phyloP scores from a whole-genome alignment of 2,888 invertebrate genomes.

The Drosophila picticornis region DNA sequence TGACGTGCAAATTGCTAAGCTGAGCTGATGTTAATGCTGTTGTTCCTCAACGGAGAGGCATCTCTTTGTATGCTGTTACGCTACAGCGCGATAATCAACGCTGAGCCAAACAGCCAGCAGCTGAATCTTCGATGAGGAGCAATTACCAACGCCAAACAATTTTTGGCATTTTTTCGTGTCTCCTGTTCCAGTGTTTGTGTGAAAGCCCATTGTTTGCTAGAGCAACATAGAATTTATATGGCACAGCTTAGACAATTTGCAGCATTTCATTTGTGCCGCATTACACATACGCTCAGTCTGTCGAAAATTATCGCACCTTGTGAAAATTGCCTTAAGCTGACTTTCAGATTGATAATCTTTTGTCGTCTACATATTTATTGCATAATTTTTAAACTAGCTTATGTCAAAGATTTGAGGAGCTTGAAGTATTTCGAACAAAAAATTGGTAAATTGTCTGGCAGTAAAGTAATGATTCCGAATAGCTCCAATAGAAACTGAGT shows the following conservation, averaged over 20 bases:
- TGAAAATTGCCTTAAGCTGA: constrained; percentile 29
- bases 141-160: constrained; percentile 45
- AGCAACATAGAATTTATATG: background rate
- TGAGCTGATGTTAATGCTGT: constrained; percentile 22
- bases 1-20: constrained; percentile 54
- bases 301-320: constrained; percentile 22
- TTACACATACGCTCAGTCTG: constrained; percentile 29
- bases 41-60: constrained; percentile 1
- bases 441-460: background rate
- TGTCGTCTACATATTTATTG: constrained; percentile 33
- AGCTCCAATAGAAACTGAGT: background rate
- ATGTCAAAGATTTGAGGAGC: background rate
- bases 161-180: constrained; percentile 15
- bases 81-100: constrained; percentile 44
- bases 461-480: background rate
- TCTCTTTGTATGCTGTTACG: constrained; percentile 33
- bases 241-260: background rate
- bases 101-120: constrained; percentile 52
- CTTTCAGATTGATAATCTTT: constrained; percentile 37
- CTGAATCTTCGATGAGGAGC: constrained; percentile 40
- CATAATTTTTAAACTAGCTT: constrained; percentile 41
- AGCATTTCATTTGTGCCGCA: constrained; percentile 21
- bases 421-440: background rate
- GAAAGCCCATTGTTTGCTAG: background rate
- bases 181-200: background rate